A percentile compares a stretch with the other conserved stretches of the same genome.
phyloP scores from a whole-genome alignment of 2,888 invertebrate genomes.

The Lepas anatifera region DNA sequence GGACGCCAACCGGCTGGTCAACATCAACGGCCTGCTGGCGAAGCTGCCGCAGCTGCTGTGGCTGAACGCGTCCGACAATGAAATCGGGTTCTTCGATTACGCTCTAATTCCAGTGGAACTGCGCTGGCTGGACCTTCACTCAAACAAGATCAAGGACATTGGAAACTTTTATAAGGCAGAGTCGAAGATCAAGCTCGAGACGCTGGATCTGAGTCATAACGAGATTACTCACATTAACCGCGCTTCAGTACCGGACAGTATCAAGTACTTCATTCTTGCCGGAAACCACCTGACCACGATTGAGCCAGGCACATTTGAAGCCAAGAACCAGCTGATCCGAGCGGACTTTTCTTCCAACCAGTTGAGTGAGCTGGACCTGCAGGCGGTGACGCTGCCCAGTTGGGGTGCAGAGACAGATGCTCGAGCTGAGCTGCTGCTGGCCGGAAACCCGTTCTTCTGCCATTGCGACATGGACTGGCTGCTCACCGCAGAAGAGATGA shows the following conservation, averaged over 20 bases:
- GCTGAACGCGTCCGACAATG: slow-evolving; percentile 85
- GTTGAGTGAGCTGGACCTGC: slow-evolving; percentile 77
- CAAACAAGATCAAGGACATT: slow-evolving; percentile 66
- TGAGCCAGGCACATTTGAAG: slow-evolving; percentile 77
- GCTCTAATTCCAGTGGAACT: slow-evolving; percentile 65
- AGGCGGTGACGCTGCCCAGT: slow-evolving; percentile 67
- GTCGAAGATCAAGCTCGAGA: slow-evolving; percentile 58
- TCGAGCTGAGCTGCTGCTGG: slow-evolving; percentile 81
- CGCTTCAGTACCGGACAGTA: slow-evolving; percentile 65
- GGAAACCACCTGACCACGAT: slow-evolving; percentile 36
- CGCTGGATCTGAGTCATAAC: slow-evolving; percentile 83
- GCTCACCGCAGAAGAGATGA: slow-evolving; percentile 73
- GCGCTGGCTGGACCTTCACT: slow-evolving; percentile 81
- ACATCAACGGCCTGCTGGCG: slow-evolving; percentile 69
- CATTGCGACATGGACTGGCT: slow-evolving; percentile 95
- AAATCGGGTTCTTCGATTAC: slow-evolving; percentile 78
- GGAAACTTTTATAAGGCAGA: slow-evolving; percentile 38
- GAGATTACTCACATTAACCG: slow-evolving; percentile 49
- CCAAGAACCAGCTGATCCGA: slow-evolving; percentile 74
- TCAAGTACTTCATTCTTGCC: slow-evolving; percentile 68
- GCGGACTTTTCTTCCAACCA: slow-evolving; percentile 88
- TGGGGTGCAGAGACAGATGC: slow-evolving; percentile 57
- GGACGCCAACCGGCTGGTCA: slow-evolving; percentile 69
- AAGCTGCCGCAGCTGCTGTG: slow-evolving; percentile 71
- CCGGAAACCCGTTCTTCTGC: slow-evolving; percentile 86